Percentiles rank a stretch among this genome's conserved stretches.
These are phyloP conservation scores for Neoscelio sp. DNA, from an alignment of 2,888 invertebrate genomes.

Conservation along the genomic window DNA sequence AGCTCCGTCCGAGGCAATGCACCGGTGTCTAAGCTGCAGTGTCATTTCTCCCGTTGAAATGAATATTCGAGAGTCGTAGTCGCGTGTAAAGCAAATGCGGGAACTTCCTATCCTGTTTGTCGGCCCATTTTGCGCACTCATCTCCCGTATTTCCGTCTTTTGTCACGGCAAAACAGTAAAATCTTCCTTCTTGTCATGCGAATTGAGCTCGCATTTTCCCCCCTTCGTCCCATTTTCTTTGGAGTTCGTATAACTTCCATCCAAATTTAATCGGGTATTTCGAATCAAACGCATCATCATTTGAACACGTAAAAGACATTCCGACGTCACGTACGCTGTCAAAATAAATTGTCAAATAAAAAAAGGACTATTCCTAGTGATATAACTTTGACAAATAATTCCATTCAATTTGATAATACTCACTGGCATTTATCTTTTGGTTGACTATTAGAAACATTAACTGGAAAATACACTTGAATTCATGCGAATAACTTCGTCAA, in stretches of 20 bases:
- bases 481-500: not conserved
- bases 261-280: constrained; percentile 9
- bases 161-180: constrained; percentile 70
- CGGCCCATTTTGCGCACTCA: constrained; percentile 62
- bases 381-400: too few species aligned
- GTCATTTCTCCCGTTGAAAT: constrained; percentile 65
- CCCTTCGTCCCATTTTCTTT: constrained; percentile 17
- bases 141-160: constrained; percentile 66
- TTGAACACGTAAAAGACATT: constrained; percentile 9
- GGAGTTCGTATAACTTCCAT: constrained; percentile 1
- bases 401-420: too few species aligned
- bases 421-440: too few species aligned
- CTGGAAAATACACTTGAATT: not conserved
- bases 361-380: too few species aligned
- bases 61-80: constrained; percentile 66
- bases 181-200: constrained; percentile 47
- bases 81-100: constrained; percentile 66
- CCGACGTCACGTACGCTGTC: too few species aligned
- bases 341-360: too few species aligned
- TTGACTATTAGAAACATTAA: too few species aligned
- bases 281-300: constrained; percentile 9
- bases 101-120: constrained; percentile 64
- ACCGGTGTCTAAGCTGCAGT: constrained; percentile 60
- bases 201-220: constrained; percentile 29
- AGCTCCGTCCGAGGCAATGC: constrained; percentile 36